Base-by-base conservation (phyloP, 2,888 invertebrate species). In the Xestia sexstrigata region DNA sequence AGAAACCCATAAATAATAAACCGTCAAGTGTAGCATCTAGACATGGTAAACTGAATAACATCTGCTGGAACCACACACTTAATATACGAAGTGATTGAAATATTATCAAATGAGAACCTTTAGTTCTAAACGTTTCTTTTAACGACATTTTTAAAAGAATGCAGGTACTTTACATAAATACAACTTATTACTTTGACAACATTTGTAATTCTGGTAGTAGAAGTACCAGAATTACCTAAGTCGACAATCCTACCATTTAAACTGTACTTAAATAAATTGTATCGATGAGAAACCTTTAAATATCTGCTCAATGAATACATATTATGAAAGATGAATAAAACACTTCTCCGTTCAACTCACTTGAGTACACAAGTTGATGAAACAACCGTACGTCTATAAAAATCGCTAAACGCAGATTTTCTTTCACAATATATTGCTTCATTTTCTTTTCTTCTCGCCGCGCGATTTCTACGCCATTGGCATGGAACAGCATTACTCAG, bases 401-500 rank as follows among this genome's bases (percentile, higher is more conserved):
- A 70, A 79, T 69, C 58, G 63, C 84, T 75, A 70, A 84, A 80
- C 73, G 70, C 58, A 76, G 68, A 84, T 73, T 76, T 76, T 80
- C 71, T 72, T 70, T 63, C 58, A 70, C 68, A 74, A 68, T 84
- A 60, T 47, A 80, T 80, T 70, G 52, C 74, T 81, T 84, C 71
- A 84, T 84, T 79, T 79, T 87, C 79, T 63, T 49, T 49, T 49
- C 49, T 49, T 75, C 70, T 62, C 82, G 70, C 66, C 77, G 55
- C 58, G 49, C 47, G 72, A 74, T 82, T 85, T 79, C 83, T 47
- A 60, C 62, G 76, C 39, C 66, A 85, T 68, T 85, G 73, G 84
- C 58, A 84, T 76, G 71, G 74, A 85, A 85, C 78, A 70, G 68
- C 66, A 82, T 85, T 76, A 82, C 88, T 82, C 81, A 84, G 81